A percentile compares a stretch with the other conserved stretches of the same genome.
Evolutionary conservation across 2,888 invertebrate genomes (phyloP).

Genomic region (Entomobrya proxima): DNA sequence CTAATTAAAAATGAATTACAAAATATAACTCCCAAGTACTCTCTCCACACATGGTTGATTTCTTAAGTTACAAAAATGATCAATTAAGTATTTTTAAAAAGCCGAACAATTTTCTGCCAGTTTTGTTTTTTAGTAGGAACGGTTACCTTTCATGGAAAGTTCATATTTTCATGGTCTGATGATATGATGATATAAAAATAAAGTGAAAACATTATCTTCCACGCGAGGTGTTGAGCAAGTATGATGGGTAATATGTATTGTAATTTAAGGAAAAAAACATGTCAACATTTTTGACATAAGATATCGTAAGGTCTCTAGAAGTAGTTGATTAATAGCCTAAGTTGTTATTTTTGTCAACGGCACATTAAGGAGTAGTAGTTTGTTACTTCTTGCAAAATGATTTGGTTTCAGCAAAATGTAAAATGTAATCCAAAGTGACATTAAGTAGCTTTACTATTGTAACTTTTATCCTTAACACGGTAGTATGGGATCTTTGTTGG

Average conservation of each 20-base stretch:
- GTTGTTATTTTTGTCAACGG: slow-evolving; percentile 26
- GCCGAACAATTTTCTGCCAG: slow-evolving; percentile 42
- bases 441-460: slow-evolving; percentile 58
- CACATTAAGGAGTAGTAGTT: slow-evolving; percentile 8
- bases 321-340: not conserved
- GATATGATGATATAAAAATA: slow-evolving; percentile 11
- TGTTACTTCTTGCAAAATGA: not conserved
- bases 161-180: slow-evolving; percentile 62
- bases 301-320: not conserved
- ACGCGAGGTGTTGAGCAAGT: slow-evolving; percentile 14
- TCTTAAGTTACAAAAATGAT: slow-evolving; percentile 32
- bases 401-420: not conserved
- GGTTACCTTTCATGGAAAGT: slow-evolving; percentile 45
- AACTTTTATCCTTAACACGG: not conserved
- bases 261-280: not conserved
- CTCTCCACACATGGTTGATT: slow-evolving; percentile 30
- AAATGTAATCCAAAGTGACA: slow-evolving; percentile 42
- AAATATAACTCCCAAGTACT: slow-evolving; percentile 16
- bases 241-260: slow-evolving; percentile 16
- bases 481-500: not conserved
- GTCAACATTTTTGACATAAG: not conserved
- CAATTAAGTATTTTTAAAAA: slow-evolving; percentile 46
- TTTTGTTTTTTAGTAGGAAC: slow-evolving; percentile 29
- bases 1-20: slow-evolving; percentile 37
- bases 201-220: slow-evolving; percentile 42